Percentiles rank a stretch among this genome's conserved stretches.
Evolutionary conservation across 1,140 invertebrate genomes (phyloP).

Genomic region (Anoplophora glabripennis): DNA sequence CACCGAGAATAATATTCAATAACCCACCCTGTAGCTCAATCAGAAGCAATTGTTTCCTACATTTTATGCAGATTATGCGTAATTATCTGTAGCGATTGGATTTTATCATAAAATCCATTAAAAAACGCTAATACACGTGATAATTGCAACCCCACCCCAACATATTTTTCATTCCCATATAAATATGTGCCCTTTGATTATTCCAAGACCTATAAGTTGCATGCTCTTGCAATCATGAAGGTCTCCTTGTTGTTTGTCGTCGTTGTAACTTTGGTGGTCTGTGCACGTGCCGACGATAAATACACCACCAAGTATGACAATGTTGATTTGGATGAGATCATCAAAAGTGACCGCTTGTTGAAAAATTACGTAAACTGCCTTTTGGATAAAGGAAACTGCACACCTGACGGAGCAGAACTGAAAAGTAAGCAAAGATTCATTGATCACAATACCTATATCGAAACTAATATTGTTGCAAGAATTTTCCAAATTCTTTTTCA

Average conservation of each 20-base stretch:
- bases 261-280: background rate
- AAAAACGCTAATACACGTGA: background rate
- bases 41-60: no score
- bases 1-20: no score
- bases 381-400: constrained; percentile 64
- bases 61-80: background rate
- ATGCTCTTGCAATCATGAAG: constrained; percentile 1
- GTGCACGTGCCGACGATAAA: constrained; percentile 43
- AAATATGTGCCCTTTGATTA: constrained; percentile 6
- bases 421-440: constrained; percentile 55
- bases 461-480: no score
- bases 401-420: constrained; percentile 64
- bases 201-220: no score
- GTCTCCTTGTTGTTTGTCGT: background rate
- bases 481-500: no score
- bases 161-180: constrained; percentile 4
- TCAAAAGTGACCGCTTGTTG: constrained; percentile 63
- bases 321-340: constrained; percentile 65
- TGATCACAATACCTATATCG: no score
- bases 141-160: background rate
- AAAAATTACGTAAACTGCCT: constrained; percentile 65
- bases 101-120: background rate
- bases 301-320: constrained; percentile 73
- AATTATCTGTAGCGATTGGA: constrained; percentile 9
- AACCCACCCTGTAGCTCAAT: no score